Evolutionary conservation across 2,113 vertebrate species (phyloP), one percentile per base, ranked within the genome.

Genomic region (Hemichromis elongatus): DNA sequence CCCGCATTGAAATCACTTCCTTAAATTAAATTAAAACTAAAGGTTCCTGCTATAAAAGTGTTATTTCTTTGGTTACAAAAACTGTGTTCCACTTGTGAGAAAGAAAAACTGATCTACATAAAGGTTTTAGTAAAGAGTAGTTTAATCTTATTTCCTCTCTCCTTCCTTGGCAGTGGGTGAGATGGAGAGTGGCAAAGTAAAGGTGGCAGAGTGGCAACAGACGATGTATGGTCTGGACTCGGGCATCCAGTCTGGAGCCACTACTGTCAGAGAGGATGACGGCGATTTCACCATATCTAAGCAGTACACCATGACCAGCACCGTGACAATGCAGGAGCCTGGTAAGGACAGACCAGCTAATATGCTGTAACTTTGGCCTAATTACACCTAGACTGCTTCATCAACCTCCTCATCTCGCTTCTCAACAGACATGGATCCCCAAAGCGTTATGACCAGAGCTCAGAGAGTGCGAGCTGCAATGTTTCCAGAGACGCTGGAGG

Each of bases 141-240:
- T 53, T 7, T 3, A n/a, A 70, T 53, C 7, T 42, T 87, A 19
- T 9, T 8, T 16, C 55, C 28, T 19, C 6, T 85, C 1, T 80
- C 21, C 61, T 52, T 84, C 9, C 63, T 14, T 54, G 42, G 26
- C 79, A 96, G 96, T 95, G 93, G 81, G 85, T 30, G 93, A 95
- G 8, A 45, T 80, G 8, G 92, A 94, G 0, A 90, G 89, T 2
- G 84, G 91, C 12, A 82, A 94, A 3, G 92, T 92, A 92, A 99
- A 98, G 95, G 98, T 99, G 95, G 90, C 95, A 0, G 96, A 98
- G 82, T 99, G 98, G 98, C 97, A 98, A 90, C 93, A 98, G 42
- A 96, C 96, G 0, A 97, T 96, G 89, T 99, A 99, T 0, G 52
- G 50, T 35, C 2, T 86, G 0, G 98, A 99, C 94, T 99, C 98